Conservation (phyloP, 2,113 vertebrate species). For the Rhinichthys klamathensis region DNA sequence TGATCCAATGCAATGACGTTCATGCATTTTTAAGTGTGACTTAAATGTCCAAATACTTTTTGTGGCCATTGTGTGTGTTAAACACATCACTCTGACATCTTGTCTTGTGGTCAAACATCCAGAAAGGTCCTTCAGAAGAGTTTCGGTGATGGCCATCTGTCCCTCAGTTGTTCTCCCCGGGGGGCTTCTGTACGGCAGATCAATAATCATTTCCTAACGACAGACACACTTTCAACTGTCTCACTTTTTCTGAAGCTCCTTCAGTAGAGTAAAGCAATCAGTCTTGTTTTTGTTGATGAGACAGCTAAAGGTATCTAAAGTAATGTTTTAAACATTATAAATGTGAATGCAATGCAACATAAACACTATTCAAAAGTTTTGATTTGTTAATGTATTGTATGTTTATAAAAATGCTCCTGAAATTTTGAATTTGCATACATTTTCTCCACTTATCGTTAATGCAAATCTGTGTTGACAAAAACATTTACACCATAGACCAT, state of each 20-base stretch:
- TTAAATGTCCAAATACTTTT: neutral
- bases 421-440: neutral
- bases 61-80: neutral
- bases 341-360: no score
- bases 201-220: slow-evolving; percentile 42
- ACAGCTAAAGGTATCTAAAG: neutral
- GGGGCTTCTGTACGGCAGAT: slow-evolving; percentile 39
- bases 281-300: slow-evolving; percentile 23
- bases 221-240: slow-evolving; percentile 39
- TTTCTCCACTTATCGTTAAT: neutral
- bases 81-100: slow-evolving; percentile 3
- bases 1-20: neutral
- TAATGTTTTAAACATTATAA: neutral
- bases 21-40: neutral
- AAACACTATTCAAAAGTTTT: no score
- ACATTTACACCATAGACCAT: neutral
- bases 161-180: neutral
- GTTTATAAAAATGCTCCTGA: neutral
- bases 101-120: slow-evolving; percentile 16
- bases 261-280: neutral
- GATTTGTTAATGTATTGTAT: no score
- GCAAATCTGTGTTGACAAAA: neutral
- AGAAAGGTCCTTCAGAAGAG: slow-evolving; percentile 3
- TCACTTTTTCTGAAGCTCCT: slow-evolving; percentile 3
- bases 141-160: slow-evolving; percentile 41